A percentile compares a stretch with the other conserved stretches of the same genome.
Conservation (phyloP, 2,888 invertebrate genomes). For the Habroteleia sp. region DNA sequence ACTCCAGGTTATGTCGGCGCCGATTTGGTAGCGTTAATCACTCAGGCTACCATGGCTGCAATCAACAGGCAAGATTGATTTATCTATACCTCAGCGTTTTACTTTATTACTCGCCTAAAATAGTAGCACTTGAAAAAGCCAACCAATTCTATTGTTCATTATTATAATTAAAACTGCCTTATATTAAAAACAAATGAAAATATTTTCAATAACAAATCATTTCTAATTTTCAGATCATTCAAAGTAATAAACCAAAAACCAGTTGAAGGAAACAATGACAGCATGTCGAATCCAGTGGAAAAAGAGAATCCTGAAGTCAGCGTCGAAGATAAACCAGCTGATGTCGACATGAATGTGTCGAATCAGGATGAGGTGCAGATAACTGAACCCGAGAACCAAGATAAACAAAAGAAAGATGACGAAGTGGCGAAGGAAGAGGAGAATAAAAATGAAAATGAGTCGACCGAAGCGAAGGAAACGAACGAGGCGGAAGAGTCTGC, state of each 20-base stretch:
- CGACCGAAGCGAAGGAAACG: constrained; percentile 8
- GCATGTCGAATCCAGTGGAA: too few species aligned
- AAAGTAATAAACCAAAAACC: constrained; percentile 76
- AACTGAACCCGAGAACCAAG: constrained; percentile 62
- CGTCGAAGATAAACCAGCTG: too few species aligned
- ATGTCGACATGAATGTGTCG: constrained; percentile 58
- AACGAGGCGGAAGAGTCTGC: constrained; percentile 24
- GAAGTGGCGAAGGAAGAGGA: constrained; percentile 74
- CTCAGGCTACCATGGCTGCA: constrained; percentile 85
- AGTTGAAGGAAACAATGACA: too few species aligned
- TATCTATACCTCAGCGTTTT: too few species aligned
- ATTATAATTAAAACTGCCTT: too few species aligned
- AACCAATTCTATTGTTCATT: too few species aligned
- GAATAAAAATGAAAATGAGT: constrained; percentile 68
- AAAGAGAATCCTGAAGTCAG: constrained; percentile 1
- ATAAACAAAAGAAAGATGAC: constrained; percentile 43
- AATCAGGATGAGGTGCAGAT: constrained; percentile 57
- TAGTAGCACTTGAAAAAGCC: too few species aligned
- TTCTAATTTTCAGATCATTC: constrained; percentile 73
- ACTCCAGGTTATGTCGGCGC: constrained; percentile 99
- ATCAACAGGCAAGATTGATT: constrained; percentile 39
- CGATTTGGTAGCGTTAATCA: constrained; percentile 92
- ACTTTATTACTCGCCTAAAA: too few species aligned
- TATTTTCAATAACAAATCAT: not conserved
- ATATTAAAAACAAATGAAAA: too few species aligned